Base-by-base conservation (phyloP, 2,113 vertebrate species). In the Eurystomus gularis region DNA sequence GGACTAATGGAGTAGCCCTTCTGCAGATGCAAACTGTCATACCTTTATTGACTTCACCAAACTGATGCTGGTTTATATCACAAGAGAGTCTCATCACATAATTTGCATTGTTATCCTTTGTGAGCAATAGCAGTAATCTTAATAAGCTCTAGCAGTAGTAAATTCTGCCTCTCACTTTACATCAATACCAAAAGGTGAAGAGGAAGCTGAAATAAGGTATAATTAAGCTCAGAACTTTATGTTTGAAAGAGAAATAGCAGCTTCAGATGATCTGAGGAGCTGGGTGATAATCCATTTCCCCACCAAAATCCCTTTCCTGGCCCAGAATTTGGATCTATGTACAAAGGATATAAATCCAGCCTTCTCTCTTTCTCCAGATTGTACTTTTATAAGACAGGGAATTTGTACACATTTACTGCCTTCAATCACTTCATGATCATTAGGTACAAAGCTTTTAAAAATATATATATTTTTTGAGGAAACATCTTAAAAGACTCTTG, bases 401-500 rank as follows among this genome's bases (percentile, higher is more conserved):
- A 85, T 85, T 88, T 78, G 42, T 51, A 46, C 23, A 62, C 20
- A n/a, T 88, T 90, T 77, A 7, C 64, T 75, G 46, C 35, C 52
- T 66, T 95, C 76, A 65, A 65, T 88, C 71, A 31, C 44, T 70
- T 88, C 29, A 20, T 14, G 37, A 90, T 86, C 58, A 92, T 93
- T 66, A 86, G n/a, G 17, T n/a, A 73, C 25, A 25, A 65, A 62
- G 39, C 6, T 19, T 42, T 42, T 42, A 15, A 42, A 78, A 15
- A n/a, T n/a, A n/a, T n/a, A n/a, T n/a, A n/a, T n/a, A 8, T 19
- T 71, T 95, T 85, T 88, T 80, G 68, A 94, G 40, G 75, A 78
- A 91, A 66, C 33, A 29, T 65, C 88, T 96, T 93, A 82, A 95
- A 94, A 96, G 69, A 44, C 60, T 89, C 48, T 88, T 82, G 60